Conservation (phyloP, 2,888 invertebrate species). For the Seladonia tumulorum region DNA sequence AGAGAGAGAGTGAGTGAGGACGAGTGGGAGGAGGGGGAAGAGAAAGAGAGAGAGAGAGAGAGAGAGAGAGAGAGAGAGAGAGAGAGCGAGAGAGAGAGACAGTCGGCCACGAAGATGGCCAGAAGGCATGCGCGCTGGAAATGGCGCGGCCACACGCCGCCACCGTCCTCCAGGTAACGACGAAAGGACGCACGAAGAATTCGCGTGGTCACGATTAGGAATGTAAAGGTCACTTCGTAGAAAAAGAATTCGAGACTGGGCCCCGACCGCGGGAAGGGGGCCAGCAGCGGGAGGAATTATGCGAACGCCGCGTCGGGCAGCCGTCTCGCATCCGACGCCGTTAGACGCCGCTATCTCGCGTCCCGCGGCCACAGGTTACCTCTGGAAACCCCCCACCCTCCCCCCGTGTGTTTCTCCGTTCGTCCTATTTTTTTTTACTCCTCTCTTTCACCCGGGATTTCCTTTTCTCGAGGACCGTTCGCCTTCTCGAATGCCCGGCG, state of each 20-base stretch:
- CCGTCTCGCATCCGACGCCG: conserved; percentile 19
- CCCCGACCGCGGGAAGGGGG: background rate
- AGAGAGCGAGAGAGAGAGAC: background rate
- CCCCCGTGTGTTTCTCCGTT: too few species aligned
- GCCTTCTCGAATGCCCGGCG: background rate
- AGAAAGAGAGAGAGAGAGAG: background rate
- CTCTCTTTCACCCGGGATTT: background rate
- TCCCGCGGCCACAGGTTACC: conserved; percentile 10
- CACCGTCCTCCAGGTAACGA: conserved; percentile 54
- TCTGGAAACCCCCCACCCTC: background rate
- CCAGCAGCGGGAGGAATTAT: conserved; percentile 18
- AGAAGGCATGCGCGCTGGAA: conserved; percentile 72
- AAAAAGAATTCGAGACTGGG: conserved; percentile 41
- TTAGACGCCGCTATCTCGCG: conserved; percentile 29
- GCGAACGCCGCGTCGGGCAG: conserved; percentile 1
- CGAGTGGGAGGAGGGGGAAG: background rate
- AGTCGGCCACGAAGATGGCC: conserved; percentile 44
- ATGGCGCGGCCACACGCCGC: conserved; percentile 68
- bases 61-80: background rate
- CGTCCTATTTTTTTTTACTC: background rate
- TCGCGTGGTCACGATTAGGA: conserved; percentile 69
- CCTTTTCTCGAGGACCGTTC: background rate
- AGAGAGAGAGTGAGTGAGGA: too few species aligned
- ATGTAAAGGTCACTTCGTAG: conserved; percentile 60
- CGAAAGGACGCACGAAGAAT: conserved; percentile 63